Conservation (phyloP, 2,113 vertebrate genomes). For the Heterotilapia buettikoferi region DNA sequence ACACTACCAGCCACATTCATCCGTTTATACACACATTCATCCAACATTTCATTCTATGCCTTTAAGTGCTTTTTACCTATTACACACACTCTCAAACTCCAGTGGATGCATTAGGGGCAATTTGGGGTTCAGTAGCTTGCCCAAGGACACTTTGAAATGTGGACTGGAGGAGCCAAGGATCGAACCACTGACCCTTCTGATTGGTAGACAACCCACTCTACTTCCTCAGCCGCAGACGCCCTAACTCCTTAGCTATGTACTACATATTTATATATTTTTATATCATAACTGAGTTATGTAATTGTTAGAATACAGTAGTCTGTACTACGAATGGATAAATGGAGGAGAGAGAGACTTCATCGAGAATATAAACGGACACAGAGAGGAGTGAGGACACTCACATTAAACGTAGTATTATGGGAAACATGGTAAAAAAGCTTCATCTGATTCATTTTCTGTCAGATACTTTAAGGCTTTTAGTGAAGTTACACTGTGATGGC, state of each 20-base stretch:
- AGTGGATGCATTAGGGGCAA: neutral
- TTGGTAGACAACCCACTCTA: neutral
- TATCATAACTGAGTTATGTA: neutral
- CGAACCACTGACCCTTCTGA: neutral
- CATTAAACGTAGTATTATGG: neutral
- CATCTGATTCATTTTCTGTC: neutral
- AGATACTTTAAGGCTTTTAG: neutral
- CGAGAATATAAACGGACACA: neutral
- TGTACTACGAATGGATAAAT: neutral
- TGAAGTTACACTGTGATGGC: neutral
- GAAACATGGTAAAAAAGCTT: neutral
- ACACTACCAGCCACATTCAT: neutral
- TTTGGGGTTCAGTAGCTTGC: neutral
- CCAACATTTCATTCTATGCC: neutral
- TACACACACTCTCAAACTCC: neutral
- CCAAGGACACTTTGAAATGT: neutral
- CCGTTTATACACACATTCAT: neutral
- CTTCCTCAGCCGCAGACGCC: neutral
- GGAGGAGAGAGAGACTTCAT: neutral
- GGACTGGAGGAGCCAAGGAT: neutral
- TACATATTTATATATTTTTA: neutral
- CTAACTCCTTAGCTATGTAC: neutral
- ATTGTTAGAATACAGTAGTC: neutral
- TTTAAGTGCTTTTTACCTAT: neutral
- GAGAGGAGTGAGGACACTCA: neutral